Base-by-base conservation (phyloP, 2,113 vertebrate species). In the Lasiurus borealis region DNA sequence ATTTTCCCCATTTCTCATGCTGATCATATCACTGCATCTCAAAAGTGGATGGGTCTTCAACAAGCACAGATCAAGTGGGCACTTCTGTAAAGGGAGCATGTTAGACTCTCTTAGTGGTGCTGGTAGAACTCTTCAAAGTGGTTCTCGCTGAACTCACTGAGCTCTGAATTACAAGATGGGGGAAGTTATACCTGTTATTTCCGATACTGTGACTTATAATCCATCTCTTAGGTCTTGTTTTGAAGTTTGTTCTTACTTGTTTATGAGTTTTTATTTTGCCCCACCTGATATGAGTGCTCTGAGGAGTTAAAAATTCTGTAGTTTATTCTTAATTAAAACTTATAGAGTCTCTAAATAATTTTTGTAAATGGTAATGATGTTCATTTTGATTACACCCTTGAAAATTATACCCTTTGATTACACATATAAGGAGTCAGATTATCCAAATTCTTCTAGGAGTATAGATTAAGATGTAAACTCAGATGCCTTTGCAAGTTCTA, bases 401-500 rank as follows among this genome's bases (percentile, higher is more conserved):
- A 40, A 40, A 40, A 40, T 40, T 40, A 40, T 40, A 40, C 40
- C 40, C 40, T 40, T 40, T 40, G 5, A 40, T 40, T 40, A 40
- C 40, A 21, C 34, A 10, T 34, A 81, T 15, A 92, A 66, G 6
- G 10, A 81, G 73, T 85, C 59, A 90, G 68, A 77, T 85, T 76
- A 59, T 29, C 29, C 15, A 44, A 14, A 16, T 34, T 94, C 72
- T 82, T 89, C n/a, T 64, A 57, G 50, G 69, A n/a, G 19, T 81
- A 25, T 48, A 81, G 81, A 57, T 88, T 76, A 77, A 81, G 69
- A 69, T 62, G 48, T 72, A 73, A 93, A 90, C 29, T 92, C 57
- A 92, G 6, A 21, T 95, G 68, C 68, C 25, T 85, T 82, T 78
- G 31, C 34, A 82, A 92, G 59, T 88, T 76, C 19, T 54, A 6